Conservation (phyloP, 2,888 invertebrate genomes). For the Sesamia inferens region DNA sequence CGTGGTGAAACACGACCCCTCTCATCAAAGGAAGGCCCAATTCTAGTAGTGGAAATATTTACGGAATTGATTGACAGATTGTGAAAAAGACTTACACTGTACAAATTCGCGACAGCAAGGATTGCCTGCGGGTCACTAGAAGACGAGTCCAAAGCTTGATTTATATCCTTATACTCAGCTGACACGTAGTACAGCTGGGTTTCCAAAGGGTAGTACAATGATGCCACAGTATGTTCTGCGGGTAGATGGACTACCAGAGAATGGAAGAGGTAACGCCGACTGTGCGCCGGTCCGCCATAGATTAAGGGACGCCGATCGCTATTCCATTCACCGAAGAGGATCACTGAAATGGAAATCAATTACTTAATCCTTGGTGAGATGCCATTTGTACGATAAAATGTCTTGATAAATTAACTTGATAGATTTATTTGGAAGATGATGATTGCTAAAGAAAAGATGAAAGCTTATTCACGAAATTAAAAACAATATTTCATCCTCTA, state of each 20-base stretch:
- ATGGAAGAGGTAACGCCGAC: constrained; percentile 81
- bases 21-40: too few species aligned
- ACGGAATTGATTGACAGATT: neutral
- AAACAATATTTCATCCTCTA: too few species aligned
- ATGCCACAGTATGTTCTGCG: constrained; percentile 79
- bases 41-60: too few species aligned
- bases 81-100: constrained; percentile 68
- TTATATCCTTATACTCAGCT: constrained; percentile 73
- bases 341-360: constrained; percentile 68
- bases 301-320: constrained; percentile 69
- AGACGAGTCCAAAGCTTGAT: constrained; percentile 72
- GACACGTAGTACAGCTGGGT: constrained; percentile 78
- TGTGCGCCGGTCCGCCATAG: constrained; percentile 80
- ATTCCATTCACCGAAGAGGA: constrained; percentile 74
- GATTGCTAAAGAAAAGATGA: neutral
- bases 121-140: constrained; percentile 75
- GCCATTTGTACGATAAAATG: neutral
- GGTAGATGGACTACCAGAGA: constrained; percentile 78
- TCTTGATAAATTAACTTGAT: neutral
- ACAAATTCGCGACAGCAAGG: constrained; percentile 77
- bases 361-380: neutral
- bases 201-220: constrained; percentile 77
- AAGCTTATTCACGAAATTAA: neutral
- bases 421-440: neutral
- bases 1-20: too few species aligned